Evolutionary conservation across 2,113 vertebrate species (phyloP).

Genomic region (Clarias gariepinus): DNA sequence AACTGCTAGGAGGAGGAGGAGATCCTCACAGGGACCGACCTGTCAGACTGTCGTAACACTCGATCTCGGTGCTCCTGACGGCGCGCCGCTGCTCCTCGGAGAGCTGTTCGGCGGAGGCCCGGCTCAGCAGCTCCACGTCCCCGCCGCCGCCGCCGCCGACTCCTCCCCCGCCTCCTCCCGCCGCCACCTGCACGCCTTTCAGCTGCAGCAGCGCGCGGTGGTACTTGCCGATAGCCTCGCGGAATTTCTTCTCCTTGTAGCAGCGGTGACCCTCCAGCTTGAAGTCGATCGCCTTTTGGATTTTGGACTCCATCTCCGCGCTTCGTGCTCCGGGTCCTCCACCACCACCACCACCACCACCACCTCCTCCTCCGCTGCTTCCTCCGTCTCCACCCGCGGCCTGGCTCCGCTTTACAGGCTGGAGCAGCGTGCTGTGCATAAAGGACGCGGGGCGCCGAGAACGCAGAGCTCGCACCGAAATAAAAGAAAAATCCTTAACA

Average conservation of each 20-base stretch:
- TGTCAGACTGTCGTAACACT: slow-evolving; percentile 90
- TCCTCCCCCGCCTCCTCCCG: slow-evolving; percentile 58
- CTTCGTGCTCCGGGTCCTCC: slow-evolving; percentile 61
- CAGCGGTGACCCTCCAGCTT: slow-evolving; percentile 87
- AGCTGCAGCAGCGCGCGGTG: slow-evolving; percentile 89
- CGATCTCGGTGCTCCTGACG: slow-evolving; percentile 88
- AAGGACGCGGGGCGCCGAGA: slow-evolving; percentile 59
- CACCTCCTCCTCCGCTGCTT: slow-evolving; percentile 71
- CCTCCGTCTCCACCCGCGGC: slow-evolving; percentile 76
- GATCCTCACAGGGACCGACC: slow-evolving; percentile 67
- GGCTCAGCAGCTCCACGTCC: slow-evolving; percentile 74
- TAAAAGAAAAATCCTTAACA: neutral
- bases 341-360: neutral
- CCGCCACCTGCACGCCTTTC: slow-evolving; percentile 79
- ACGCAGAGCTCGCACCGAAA: neutral
- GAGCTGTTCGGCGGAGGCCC: slow-evolving; percentile 65
- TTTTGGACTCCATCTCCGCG: slow-evolving; percentile 78
- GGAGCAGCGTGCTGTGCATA: slow-evolving; percentile 77
- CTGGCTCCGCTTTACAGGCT: slow-evolving; percentile 67
- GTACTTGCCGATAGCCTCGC: slow-evolving; percentile 91
- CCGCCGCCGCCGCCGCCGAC: slow-evolving; percentile 67
- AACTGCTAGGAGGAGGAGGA: neutral
- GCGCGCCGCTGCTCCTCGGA: slow-evolving; percentile 85
- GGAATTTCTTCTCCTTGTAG: slow-evolving; percentile 92
- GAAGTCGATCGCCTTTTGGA: slow-evolving; percentile 87